These are phyloP conservation scores for Drosophila aldrichi DNA, from an alignment of 2,888 invertebrate species.

Conservation along the genomic window DNA sequence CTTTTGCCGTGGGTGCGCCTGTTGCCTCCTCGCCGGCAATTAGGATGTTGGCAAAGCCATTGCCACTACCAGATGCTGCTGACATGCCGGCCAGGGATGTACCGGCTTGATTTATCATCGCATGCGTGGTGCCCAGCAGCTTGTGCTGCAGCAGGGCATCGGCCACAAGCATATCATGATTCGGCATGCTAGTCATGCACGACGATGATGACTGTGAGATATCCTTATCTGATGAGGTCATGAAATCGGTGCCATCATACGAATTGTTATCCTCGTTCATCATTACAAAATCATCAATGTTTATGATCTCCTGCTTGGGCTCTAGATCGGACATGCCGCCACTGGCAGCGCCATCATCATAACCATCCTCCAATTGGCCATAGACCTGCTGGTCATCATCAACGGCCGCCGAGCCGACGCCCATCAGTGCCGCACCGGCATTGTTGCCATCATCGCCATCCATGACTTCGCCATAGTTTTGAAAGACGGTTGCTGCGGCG, in stretches of 20 bases:
- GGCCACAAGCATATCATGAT: slow-evolving; percentile 73
- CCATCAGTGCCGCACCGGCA: slow-evolving; percentile 51
- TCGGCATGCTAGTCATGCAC: slow-evolving; percentile 67
- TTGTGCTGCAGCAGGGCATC: slow-evolving; percentile 77
- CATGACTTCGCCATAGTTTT: slow-evolving; percentile 83
- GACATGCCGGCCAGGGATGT: slow-evolving; percentile 19
- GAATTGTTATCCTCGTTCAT: slow-evolving; percentile 85
- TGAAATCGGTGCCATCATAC: slow-evolving; percentile 83
- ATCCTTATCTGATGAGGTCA: slow-evolving; percentile 77
- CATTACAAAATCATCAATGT: slow-evolving; percentile 85
- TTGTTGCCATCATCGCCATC: slow-evolving; percentile 64
- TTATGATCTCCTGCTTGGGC: slow-evolving; percentile 84
- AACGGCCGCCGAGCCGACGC: slow-evolving; percentile 46
- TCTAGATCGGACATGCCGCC: slow-evolving; percentile 76
- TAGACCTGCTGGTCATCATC: slow-evolving; percentile 78
- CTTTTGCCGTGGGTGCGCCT: slow-evolving; percentile 24
- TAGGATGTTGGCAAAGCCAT: slow-evolving; percentile 62
- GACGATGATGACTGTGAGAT: slow-evolving; percentile 74
- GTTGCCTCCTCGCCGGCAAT: slow-evolving; percentile 49
- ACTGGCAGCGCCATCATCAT: slow-evolving; percentile 71
- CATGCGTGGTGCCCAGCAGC: slow-evolving; percentile 63
- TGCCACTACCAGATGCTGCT: slow-evolving; percentile 29
- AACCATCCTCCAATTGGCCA: slow-evolving; percentile 75
- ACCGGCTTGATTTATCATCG: slow-evolving; percentile 38
- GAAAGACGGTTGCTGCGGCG: slow-evolving; percentile 83